Evolutionary conservation across 2,113 vertebrate species (phyloP).

Genomic region (Ifrita kowaldi): DNA sequence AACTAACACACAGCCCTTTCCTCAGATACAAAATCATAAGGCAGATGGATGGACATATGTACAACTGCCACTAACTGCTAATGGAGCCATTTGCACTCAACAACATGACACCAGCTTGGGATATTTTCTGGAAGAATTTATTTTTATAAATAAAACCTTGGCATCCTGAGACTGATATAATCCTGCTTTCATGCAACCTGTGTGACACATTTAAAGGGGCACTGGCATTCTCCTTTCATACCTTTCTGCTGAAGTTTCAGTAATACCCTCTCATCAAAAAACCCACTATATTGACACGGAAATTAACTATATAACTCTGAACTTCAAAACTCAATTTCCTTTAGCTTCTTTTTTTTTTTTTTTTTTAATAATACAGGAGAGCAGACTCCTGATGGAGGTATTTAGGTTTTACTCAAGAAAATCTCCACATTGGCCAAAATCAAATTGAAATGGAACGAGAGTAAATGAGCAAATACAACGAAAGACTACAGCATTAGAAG

Average conservation of each 20-base stretch:
- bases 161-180: background rate
- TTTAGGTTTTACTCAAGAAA: background rate
- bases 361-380: background rate
- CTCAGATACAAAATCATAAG: background rate
- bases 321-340: background rate
- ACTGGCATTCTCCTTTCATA: background rate
- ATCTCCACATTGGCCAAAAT: background rate
- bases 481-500: background rate
- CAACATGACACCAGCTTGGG: background rate
- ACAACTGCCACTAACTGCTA: background rate
- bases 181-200: background rate
- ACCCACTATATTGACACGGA: background rate
- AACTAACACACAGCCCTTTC: background rate
- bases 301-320: background rate
- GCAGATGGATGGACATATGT: slow-evolving; percentile 50
- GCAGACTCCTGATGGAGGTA: background rate
- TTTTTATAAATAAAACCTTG: slow-evolving; percentile 43
- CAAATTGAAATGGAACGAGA: background rate
- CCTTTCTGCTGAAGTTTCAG: background rate
- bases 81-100: slow-evolving; percentile 10
- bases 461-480: background rate
- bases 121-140: slow-evolving; percentile 8
- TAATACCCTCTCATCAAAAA: background rate
- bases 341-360: background rate
- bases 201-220: background rate